Evolutionary conservation across 1,140 invertebrate species (phyloP).

Genomic region (Macrotrachela quadricornifera): DNA sequence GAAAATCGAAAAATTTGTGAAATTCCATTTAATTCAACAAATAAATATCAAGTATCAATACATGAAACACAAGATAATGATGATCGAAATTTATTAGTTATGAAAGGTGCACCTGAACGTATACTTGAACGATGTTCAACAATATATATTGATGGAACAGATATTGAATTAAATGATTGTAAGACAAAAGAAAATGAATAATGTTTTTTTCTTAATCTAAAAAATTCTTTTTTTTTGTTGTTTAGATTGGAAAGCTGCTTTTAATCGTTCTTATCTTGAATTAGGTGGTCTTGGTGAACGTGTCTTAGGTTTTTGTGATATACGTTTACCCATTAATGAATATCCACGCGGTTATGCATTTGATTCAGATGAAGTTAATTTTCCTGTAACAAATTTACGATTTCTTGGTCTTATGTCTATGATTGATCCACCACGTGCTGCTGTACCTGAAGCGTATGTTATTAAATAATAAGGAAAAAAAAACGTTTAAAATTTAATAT

Average conservation of each 20-base stretch:
- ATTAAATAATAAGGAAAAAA: too few species aligned
- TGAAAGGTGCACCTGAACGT: conserved; percentile 97
- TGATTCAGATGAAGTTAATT: conserved; percentile 67
- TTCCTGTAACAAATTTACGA: conserved; percentile 70
- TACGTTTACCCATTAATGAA: conserved; percentile 63
- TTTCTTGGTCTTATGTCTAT: conserved; percentile 97
- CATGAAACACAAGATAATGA: conserved; percentile 10
- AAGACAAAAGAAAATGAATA: conserved; percentile 36
- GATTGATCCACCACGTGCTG: conserved; percentile 73
- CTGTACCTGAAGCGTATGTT: conserved; percentile 34
- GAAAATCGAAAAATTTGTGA: conserved; percentile 86
- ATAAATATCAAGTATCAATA: conserved; percentile 62
- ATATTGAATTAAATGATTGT: conserved; percentile 78
- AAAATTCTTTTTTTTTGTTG: too few species aligned
- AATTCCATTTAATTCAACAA: conserved; percentile 96
- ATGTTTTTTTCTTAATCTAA: too few species aligned
- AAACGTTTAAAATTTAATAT: background rate
- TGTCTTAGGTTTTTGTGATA: conserved; percentile 78
- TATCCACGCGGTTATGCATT: conserved; percentile 67
- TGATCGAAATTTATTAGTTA: conserved; percentile 70
- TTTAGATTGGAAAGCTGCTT: conserved; percentile 70
- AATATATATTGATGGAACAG: conserved; percentile 86
- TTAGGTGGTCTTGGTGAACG: conserved; percentile 90
- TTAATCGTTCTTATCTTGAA: conserved; percentile 93
- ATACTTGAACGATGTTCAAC: conserved; percentile 84